Evolutionary conservation across 1,140 invertebrate species (phyloP), one percentile per base, ranked within the genome.

Genomic region (Tigriopus japonicus): DNA sequence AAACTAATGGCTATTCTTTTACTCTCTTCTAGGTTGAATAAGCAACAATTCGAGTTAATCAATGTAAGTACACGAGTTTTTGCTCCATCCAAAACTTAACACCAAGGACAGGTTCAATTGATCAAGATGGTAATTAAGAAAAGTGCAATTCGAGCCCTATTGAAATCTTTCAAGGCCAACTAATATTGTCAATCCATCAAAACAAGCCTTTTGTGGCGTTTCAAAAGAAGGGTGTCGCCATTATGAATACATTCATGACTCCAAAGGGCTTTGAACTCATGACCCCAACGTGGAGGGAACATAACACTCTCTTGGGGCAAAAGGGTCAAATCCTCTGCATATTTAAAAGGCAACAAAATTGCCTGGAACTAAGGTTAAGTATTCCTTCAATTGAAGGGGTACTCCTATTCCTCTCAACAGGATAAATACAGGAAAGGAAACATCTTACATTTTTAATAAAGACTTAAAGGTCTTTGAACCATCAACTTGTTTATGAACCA

Each of bases 31-130:
- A 87, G 85, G 69, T 76, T 93, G 69, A 83, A 87, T 63, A 72
- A 73, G 64, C 81, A 84, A 67, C 86, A 87, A 71, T 82, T 86
- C 69, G 77, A 81, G 68, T 77, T 91, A 66, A 87, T 92, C 63
- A 87, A 89, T 73, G 86, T 90, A 78, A 84, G 84, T 83, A 71
- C 24, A 56, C 28, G 9, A 35, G 28, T 35, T 45, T 21, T 51
- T 60, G 35, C 19, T 24, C 19, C 60, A n/a, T 28, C 45, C 19
- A 15, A 12, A 35, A 35, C 13, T 43, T 9, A 52, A 15, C 54
- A 63, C 51, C 42, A 58, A 55, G n/a, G 15, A 55, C 21, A 12
- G 15, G 21, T 24, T 55, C 23, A 40, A 54, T 58, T 12, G 12
- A 17, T 23, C 23, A 6, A 58, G n/a, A 58, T 41, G 42, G 28